These are phyloP conservation scores for Balanococcus diminutus DNA, from an alignment of 2,888 invertebrate species.

Conservation along the genomic window DNA sequence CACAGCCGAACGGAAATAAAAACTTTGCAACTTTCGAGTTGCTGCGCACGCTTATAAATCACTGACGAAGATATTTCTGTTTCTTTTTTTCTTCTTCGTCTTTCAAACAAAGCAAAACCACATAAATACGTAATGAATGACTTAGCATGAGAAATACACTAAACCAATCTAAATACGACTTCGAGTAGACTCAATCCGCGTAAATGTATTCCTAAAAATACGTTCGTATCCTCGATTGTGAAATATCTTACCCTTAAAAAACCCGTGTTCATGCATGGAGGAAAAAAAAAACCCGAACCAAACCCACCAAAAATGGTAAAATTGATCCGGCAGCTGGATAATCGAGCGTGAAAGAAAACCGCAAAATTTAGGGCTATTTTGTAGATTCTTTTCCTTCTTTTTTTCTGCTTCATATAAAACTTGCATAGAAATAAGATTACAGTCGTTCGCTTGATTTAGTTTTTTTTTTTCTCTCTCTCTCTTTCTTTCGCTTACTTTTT, in stretches of 20 bases:
- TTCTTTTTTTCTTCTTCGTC: too few species aligned
- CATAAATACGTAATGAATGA: slow-evolving; percentile 6
- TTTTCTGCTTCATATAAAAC: not conserved
- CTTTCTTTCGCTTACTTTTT: not conserved
- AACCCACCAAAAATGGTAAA: slow-evolving; percentile 14
- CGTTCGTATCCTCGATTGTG: not conserved
- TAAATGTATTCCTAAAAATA: not conserved
- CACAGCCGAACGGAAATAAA: not conserved
- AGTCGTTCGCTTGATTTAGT: slow-evolving; percentile 34
- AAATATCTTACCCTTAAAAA: not conserved
- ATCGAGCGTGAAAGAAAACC: slow-evolving; percentile 41
- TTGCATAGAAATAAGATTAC: slow-evolving; percentile 38
- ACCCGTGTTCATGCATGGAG: too few species aligned
- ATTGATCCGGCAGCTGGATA: not conserved
- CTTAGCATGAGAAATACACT: too few species aligned
- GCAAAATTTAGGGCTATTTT: slow-evolving; percentile 39
- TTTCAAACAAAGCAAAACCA: not conserved
- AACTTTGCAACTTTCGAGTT: not conserved
- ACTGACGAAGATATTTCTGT: not conserved
- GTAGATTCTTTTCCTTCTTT: not conserved
- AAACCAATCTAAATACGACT: not conserved
- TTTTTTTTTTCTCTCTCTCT: not conserved
- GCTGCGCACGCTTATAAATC: not conserved
- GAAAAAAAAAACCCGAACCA: not conserved
- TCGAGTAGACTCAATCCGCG: too few species aligned